Evolutionary conservation across 2,113 vertebrate species (phyloP), one percentile per base, ranked within the genome.

Genomic region (Orthonyx spaldingii): DNA sequence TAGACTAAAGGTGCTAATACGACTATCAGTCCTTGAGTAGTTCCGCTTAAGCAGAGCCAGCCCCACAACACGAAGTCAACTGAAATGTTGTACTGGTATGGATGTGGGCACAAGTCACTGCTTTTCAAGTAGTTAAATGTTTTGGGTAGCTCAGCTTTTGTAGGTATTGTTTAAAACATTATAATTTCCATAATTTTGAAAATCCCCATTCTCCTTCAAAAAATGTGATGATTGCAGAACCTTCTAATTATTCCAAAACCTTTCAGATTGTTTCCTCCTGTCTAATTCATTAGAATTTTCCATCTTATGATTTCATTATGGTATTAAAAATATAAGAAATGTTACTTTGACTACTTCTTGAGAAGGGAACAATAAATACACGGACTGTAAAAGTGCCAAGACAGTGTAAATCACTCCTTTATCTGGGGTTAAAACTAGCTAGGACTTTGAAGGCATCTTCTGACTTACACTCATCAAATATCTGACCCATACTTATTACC

Each of bases 341-440:
- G 6, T 72, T 86, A 65, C 27, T 88, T 91, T 84, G 33, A 39
- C 47, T 93, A 71, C 92, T 93, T 87, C 27, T 28, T 94, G 56
- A 81, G 69, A 96, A 94, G 27, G 20, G 39, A 96, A 84, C 44
- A 95, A 39, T 89, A 96, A 87, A 95, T 78, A 57, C 35, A 79
- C 13, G 69, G 60, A 50, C 7, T 69, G 10, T 52, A 49, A 46
- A 93, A 56, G 35, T 59, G 46, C 32, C 52, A 84, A 61, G 39
- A 66, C 3, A 13, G 32, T 65, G n/a, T 92, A 91, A 89, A 86
- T 87, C 13, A 39, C 6, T 93, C 21, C 35, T 16, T 84, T 84
- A 53, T 9, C 41, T 47, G 53, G 24, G 11, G 61, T 8, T 42
- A 75, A 68, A 89, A 66, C 50, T 28, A 35, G 24, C 4, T 15